A percentile compares a stretch with the other conserved stretches of the same genome.
These are phyloP conservation scores for Bubalus kerabau DNA, from an alignment of 2,113 vertebrate species.

Conservation along the genomic window DNA sequence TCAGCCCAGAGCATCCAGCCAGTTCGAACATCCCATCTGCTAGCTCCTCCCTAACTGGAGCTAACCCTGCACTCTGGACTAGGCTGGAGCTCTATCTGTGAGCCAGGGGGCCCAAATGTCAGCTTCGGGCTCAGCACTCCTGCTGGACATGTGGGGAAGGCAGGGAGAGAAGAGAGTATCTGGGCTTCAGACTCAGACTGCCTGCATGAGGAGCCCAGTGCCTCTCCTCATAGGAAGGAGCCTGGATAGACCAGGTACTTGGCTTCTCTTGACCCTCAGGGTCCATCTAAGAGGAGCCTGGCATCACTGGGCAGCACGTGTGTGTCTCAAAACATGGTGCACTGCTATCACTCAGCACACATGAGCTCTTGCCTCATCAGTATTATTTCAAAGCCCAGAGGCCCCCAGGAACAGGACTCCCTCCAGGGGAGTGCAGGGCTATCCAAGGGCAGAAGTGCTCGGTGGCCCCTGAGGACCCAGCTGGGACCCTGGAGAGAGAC, in stretches of 20 bases:
- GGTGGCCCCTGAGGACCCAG: neutral
- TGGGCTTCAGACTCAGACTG: neutral
- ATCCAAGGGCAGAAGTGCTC: neutral
- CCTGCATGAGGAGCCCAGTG: rapidly evolving
- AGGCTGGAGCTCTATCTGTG: neutral
- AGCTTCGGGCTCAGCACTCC: neutral
- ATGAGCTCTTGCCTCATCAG: neutral
- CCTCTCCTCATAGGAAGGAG: neutral
- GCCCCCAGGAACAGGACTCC: neutral
- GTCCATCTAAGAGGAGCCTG: neutral
- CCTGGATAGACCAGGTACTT: neutral
- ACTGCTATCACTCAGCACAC: rapidly evolving
- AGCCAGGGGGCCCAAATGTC: neutral
- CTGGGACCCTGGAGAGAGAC: neutral
- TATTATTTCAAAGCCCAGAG: neutral
- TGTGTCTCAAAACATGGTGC: neutral
- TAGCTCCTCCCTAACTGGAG: neutral
- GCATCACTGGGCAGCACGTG: too few species aligned
- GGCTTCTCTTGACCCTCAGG: neutral
- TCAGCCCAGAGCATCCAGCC: neutral
- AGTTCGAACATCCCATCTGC: neutral
- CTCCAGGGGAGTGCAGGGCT: neutral
- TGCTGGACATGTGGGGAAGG: neutral
- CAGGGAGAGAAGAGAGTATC: neutral
- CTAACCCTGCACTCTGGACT: neutral